Base-by-base conservation (phyloP, 2,797 vertebrate species). In the Apodemus agrarius region DNA sequence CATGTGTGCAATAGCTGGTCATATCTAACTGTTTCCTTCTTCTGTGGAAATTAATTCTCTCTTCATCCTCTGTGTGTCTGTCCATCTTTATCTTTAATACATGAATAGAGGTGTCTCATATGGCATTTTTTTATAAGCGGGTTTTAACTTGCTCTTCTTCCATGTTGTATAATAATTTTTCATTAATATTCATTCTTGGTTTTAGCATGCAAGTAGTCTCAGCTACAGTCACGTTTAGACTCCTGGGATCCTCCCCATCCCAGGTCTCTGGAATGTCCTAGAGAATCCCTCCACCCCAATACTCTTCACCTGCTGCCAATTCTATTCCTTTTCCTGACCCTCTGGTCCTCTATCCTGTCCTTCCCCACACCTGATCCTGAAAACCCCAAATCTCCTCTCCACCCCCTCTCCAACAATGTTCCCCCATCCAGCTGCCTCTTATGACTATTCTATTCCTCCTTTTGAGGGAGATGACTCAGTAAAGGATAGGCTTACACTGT, bases 211-310 rank as follows among this genome's bases (percentile, higher is more conserved):
- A 67, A 67, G 31, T 34, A 6, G 2, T 34, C 31, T 67, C 6
- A 67, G 13, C 1, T 67, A 34, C 34, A 67, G 13, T 34, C 65
- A 67, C 31, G 5, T 13, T 31, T 34, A 16, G 13, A 34, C 13
- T 67, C 65, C 65, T 34, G 13, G 31, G 31, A 34, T 34, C 31
- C 31, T 65, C 13, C 65, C n/a, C n/a, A 72, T 37, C 17, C 29
- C 34, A 72, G n/a, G 17, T 72, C 69, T 72, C 14, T 72, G 69
- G 17, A n/a, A 72, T 21, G n/a, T 72, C 8, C 17, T 72, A 37
- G 0, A 72, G n/a, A 21, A 9, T 3, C 34, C 16, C 2, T 7
- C 17, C 7, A 72, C 8, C 69, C n/a, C 7, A 37, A 3, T 1
- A 8, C 6, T 37, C 17, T 72, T 72, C 17, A 37, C 16, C 16